Evolutionary conservation across 2,113 vertebrate species (phyloP).

Genomic region (Recurvirostra avosetta): DNA sequence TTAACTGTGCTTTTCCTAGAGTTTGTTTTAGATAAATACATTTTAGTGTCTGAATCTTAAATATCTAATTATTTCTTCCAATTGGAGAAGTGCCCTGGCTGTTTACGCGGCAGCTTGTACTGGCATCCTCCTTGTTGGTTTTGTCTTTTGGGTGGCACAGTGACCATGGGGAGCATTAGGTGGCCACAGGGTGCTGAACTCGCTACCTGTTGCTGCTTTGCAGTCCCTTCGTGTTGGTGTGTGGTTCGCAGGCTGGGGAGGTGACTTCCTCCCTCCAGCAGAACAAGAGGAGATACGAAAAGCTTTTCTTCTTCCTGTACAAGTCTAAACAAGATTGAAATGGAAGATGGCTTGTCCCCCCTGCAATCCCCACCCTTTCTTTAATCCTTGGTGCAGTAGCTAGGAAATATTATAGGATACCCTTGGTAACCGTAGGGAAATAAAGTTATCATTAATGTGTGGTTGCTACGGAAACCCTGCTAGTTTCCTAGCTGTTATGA

Average conservation of each 20-base stretch:
- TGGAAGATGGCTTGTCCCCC: not conserved
- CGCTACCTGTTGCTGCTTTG: fast-evolving
- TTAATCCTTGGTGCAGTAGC: not conserved
- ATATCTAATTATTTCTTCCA: not conserved
- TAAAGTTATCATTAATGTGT: not conserved
- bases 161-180: not conserved
- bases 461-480: not conserved
- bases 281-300: not conserved
- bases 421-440: not conserved
- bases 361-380: not conserved
- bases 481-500: not conserved
- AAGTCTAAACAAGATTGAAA: not conserved
- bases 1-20: not conserved
- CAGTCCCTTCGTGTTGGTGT: not conserved
- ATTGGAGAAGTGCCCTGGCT: not conserved
- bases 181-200: not conserved
- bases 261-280: not conserved
- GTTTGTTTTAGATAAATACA: not conserved
- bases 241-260: not conserved
- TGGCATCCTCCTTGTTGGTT: not conserved
- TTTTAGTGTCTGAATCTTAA: not conserved
- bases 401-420: not conserved
- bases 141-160: not conserved
- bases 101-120: not conserved
- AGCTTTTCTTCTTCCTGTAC: not conserved